Percentiles rank a stretch among this genome's conserved stretches.
Conservation (phyloP, 2,113 vertebrate genomes). For the Oncorhynchus masou region DNA sequence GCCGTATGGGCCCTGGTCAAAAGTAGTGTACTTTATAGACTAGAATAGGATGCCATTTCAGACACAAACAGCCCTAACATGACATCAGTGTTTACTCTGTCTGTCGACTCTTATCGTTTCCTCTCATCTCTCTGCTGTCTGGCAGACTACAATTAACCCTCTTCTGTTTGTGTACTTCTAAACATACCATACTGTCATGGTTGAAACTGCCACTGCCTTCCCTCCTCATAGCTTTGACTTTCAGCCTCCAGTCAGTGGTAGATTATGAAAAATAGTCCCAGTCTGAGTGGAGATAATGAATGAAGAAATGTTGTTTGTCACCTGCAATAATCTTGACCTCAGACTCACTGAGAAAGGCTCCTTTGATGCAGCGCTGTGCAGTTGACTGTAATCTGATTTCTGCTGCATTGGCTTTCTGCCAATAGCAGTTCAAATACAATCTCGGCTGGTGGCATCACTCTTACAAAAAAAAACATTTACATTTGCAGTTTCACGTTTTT, state of each 20-base stretch:
- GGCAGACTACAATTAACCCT: constrained; percentile 47
- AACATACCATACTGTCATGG: background rate
- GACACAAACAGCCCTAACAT: constrained; percentile 1
- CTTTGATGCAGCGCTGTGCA: background rate
- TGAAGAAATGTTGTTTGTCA: constrained; percentile 7
- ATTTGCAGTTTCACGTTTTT: too few relatives aligned
- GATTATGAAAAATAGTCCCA: constrained; percentile 14
- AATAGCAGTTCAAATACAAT: too few relatives aligned
- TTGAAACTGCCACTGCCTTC: background rate
- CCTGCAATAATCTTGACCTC: constrained; percentile 12
- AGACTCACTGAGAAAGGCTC: constrained; percentile 11
- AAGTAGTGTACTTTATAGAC: background rate
- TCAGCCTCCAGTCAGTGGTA: background rate
- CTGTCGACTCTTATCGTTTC: constrained; percentile 14
- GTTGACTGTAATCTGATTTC: constrained; percentile 14
- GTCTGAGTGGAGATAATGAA: constrained; percentile 21
- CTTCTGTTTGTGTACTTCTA: constrained; percentile 25
- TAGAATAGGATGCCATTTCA: too few relatives aligned
- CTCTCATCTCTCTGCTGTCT: constrained; percentile 53
- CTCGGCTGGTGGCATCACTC: too few relatives aligned
- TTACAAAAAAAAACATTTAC: too few relatives aligned
- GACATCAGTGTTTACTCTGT: constrained; percentile 20
- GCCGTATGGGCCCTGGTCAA: background rate
- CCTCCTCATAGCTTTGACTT: background rate
- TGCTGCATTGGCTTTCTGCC: background rate